phyloP scores from a whole-genome alignment of 1,140 invertebrate species.

The Leptonema lineaticorne region DNA sequence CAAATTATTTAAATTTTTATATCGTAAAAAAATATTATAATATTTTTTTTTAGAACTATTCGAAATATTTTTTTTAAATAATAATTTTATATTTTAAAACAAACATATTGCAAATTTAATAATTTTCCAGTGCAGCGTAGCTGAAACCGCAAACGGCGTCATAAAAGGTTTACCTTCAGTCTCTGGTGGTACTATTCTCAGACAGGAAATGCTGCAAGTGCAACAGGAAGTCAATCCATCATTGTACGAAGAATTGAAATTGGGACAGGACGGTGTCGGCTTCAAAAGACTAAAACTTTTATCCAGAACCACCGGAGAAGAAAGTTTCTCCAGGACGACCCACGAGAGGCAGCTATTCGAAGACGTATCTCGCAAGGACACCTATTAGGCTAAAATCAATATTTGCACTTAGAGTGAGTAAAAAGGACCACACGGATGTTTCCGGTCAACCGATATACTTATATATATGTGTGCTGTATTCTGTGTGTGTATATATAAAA shows the following conservation, averaged over 20 bases:
- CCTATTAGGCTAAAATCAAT: slow-evolving; percentile 28
- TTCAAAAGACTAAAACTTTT: slow-evolving; percentile 74
- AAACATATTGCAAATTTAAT: too few species aligned
- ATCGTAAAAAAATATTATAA: too few species aligned
- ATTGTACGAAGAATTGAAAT: slow-evolving; percentile 75
- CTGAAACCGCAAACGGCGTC: slow-evolving; percentile 36
- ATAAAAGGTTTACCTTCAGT: slow-evolving; percentile 44
- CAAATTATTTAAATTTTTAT: background rate
- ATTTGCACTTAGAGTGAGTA: background rate
- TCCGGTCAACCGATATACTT: too few species aligned
- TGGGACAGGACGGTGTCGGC: slow-evolving; percentile 74
- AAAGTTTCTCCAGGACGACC: slow-evolving; percentile 5
- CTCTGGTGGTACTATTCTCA: slow-evolving; percentile 54
- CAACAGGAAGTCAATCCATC: slow-evolving; percentile 69
- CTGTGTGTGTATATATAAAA: too few species aligned
- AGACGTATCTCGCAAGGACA: slow-evolving; percentile 9
- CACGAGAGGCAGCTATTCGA: slow-evolving; percentile 14
- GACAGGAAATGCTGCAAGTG: slow-evolving; percentile 59
- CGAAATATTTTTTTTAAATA: too few species aligned
- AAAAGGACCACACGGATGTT: too few species aligned
- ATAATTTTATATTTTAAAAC: too few species aligned
- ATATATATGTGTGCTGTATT: too few species aligned
- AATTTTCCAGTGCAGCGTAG: slow-evolving; percentile 43
- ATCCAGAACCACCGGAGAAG: slow-evolving; percentile 40
- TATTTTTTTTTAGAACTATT: too few species aligned